A percentile compares a stretch with the other conserved stretches of the same genome.
phyloP scores from a whole-genome alignment of 2,113 vertebrate genomes.

The Cyrtonyx montezumae region DNA sequence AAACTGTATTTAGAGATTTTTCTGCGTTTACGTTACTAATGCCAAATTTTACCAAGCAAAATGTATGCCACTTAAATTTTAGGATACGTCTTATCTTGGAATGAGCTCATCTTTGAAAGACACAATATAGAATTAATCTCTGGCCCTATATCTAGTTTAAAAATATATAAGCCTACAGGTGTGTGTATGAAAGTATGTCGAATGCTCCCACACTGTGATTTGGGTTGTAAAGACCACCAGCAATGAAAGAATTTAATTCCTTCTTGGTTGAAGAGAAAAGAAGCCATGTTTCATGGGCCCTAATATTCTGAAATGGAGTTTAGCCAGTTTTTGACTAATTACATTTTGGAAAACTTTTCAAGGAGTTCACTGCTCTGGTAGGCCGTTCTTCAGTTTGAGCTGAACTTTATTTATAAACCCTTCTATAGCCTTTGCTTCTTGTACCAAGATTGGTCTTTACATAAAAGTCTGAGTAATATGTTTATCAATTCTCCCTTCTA shows the following conservation, averaged over 20 bases:
- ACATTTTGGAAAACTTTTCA: background rate
- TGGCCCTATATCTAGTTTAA: too few species aligned
- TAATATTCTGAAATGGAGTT: background rate
- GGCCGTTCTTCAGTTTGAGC: background rate
- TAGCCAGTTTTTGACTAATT: background rate
- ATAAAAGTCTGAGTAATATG: background rate
- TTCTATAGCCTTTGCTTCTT: background rate
- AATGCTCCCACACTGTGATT: background rate
- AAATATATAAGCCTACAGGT: too few species aligned
- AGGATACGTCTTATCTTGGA: background rate
- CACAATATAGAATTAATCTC: background rate
- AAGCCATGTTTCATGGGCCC: background rate
- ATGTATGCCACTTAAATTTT: background rate
- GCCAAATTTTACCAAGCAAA: background rate
- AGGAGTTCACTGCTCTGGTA: background rate
- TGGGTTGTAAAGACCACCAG: background rate
- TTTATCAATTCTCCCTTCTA: conserved; percentile 45
- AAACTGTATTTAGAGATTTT: background rate
- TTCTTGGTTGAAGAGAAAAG: background rate
- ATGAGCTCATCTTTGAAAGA: background rate
- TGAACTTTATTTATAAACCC: background rate
- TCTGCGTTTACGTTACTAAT: background rate
- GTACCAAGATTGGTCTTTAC: background rate
- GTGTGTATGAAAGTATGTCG: too few species aligned
- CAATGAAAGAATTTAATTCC: background rate